Evolutionary conservation across 1,140 invertebrate genomes (phyloP), one percentile per base, ranked within the genome.

Genomic region (Eumeta japonica): DNA sequence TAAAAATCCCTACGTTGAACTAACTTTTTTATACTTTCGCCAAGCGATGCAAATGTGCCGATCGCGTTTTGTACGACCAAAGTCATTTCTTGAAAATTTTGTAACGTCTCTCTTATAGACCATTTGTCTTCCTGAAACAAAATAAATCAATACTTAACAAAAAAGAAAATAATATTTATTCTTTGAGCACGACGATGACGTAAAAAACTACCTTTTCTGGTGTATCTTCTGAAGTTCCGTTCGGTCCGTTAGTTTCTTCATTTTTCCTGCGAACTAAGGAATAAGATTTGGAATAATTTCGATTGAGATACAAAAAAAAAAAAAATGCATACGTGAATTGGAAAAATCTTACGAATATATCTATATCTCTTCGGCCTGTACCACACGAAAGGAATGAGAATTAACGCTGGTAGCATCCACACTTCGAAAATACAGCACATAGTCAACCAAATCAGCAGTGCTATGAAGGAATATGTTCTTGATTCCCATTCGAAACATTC

Each of bases 1-100:
- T n/a, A n/a, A n/a, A n/a, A n/a, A n/a, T n/a, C n/a, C n/a, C n/a
- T n/a, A n/a, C n/a, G n/a, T n/a, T n/a, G n/a, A 35, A 68, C 80
- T 78, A 80, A 94, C 91, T 97, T 97, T 79, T 92, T 94, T 31
- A 94, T 80, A 58, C 86, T 84, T 74, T 97, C 94, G 15, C 88
- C 87, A 11, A 94, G 72, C 16, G 88, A 91, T 3, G 94, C 94
- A 48, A 96, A 80, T 57, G 88, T 87, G 28, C 93, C 94, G 37
- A 97, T 88, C n/a, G 85, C 83, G 56, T 92, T 93, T 74, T 97
- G 94, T 3, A 97, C 90, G 9, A 84, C 85, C 70, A 92, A 84
- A 24, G 90, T 89, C 31, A 95, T 90, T 65, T 97, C 94, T 66
- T 96, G 92, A 20, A 95, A 50, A 12, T 49, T 58, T n/a, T 62